phyloP scores from a whole-genome alignment of 2,888 invertebrate genomes.

The Serripes groenlandicus region DNA sequence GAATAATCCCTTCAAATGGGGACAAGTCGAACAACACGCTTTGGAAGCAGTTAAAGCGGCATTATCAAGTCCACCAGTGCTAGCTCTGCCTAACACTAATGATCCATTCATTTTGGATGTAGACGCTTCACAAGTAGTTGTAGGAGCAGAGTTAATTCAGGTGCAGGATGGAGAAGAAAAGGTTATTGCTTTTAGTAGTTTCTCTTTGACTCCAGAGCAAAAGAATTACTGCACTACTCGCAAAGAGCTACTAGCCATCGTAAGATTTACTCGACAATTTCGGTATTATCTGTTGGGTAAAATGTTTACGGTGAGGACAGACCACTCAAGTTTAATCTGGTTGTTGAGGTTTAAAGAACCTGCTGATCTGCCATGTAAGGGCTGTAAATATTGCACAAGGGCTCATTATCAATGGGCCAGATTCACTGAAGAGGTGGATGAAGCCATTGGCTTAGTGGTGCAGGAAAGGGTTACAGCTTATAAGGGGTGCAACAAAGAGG shows the following conservation, averaged over 20 bases:
- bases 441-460: slow-evolving; percentile 8
- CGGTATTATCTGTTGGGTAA: slow-evolving; percentile 60
- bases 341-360: slow-evolving; percentile 34
- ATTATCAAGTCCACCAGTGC: slow-evolving; percentile 16
- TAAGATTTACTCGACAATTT: slow-evolving; percentile 56
- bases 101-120: slow-evolving; percentile 40
- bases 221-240: slow-evolving; percentile 37
- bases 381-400: slow-evolving; percentile 48
- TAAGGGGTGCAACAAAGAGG: neutral
- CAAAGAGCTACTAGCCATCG: no score
- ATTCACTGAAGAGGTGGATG: slow-evolving; percentile 26
- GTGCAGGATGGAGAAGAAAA: slow-evolving; percentile 37
- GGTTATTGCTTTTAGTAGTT: slow-evolving; percentile 45
- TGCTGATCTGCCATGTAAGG: slow-evolving; percentile 53
- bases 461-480: neutral
- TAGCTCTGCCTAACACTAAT: slow-evolving; percentile 11
- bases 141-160: slow-evolving; percentile 33
- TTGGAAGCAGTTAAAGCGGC: slow-evolving; percentile 10
- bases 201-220: slow-evolving; percentile 39
- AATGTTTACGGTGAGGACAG: slow-evolving; percentile 55
- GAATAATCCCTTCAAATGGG: slow-evolving; percentile 45
- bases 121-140: slow-evolving; percentile 32
- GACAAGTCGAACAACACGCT: slow-evolving; percentile 13
- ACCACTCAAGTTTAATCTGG: slow-evolving; percentile 52
- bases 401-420: slow-evolving; percentile 30